Conservation (phyloP, 2,113 vertebrate genomes). For the Coreoperca whiteheadi region DNA sequence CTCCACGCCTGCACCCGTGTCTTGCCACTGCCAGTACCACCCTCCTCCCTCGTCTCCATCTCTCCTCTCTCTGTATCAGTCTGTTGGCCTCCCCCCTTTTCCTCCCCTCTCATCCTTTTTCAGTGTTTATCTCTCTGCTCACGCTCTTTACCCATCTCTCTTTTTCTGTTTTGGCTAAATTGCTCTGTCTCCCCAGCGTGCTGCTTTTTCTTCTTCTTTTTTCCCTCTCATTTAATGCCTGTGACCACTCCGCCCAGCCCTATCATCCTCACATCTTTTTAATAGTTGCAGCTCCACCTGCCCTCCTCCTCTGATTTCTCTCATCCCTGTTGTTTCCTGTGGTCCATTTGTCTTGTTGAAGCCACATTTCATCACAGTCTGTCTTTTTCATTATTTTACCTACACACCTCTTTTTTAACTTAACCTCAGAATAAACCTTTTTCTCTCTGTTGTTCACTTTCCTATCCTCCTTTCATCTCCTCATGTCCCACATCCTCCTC, state of each 20-base stretch:
- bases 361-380: conserved; percentile 39
- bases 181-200: conserved; percentile 49
- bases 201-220: conserved; percentile 15
- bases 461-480: conserved; percentile 36
- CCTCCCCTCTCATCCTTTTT: conserved; percentile 42
- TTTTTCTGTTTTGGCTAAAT: conserved; percentile 54
- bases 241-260: conserved; percentile 51
- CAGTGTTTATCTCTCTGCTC: conserved; percentile 56
- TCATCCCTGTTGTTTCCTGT: conserved; percentile 37
- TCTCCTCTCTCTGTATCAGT: conserved; percentile 53
- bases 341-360: conserved; percentile 44
- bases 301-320: conserved; percentile 60
- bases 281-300: conserved; percentile 46
- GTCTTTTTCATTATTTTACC: conserved; percentile 31
- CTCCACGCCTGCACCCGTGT: conserved; percentile 69
- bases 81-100: conserved; percentile 34
- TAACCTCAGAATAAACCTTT: conserved; percentile 36
- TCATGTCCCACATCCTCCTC: neutral
- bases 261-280: conserved; percentile 59
- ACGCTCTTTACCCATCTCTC: conserved; percentile 49
- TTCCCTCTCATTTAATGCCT: conserved; percentile 44
- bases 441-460: conserved; percentile 33
- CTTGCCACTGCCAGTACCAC: conserved; percentile 68
- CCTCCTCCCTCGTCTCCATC: conserved; percentile 34
- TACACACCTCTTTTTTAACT: neutral